These are phyloP conservation scores for Artibeus lituratus DNA, from an alignment of 2,797 vertebrate genomes.

Conservation along the genomic window DNA sequence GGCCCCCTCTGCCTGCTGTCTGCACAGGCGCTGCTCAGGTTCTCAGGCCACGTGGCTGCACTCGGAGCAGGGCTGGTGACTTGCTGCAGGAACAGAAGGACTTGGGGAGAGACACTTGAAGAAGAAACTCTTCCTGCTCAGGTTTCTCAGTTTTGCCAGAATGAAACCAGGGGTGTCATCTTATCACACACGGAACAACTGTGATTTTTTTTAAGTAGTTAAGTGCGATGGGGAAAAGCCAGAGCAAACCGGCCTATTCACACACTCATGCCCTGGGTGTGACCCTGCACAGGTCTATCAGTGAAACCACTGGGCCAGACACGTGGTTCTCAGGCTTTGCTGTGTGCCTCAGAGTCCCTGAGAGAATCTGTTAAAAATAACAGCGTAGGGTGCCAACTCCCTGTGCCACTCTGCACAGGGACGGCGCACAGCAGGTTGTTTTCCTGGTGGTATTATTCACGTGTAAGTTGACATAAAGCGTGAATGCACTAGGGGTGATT, in stretches of 20 bases:
- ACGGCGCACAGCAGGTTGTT: not conserved
- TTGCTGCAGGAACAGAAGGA: not conserved
- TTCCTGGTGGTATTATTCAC: not conserved
- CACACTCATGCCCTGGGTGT: fast-evolving
- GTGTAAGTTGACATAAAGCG: not conserved
- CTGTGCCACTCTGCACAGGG: not conserved
- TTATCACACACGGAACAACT: not conserved
- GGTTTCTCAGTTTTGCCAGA: not conserved
- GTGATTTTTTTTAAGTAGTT: not conserved
- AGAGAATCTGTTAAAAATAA: not conserved
- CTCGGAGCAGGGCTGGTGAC: too few relatives aligned
- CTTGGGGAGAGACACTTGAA: not conserved
- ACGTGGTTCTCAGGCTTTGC: not conserved
- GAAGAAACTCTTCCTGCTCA: not conserved
- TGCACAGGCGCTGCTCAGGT: not conserved
- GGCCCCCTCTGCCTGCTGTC: too few relatives aligned
- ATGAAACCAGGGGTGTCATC: not conserved
- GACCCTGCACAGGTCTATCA: not conserved
- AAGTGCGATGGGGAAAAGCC: not conserved
- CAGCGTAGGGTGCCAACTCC: not conserved
- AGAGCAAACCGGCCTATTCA: not conserved
- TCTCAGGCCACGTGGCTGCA: not conserved
- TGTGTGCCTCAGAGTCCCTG: not conserved
- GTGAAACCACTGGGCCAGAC: not conserved
- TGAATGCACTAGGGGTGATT: not conserved